phyloP scores from a whole-genome alignment of 2,113 vertebrate genomes.

The Sapajus apella region DNA sequence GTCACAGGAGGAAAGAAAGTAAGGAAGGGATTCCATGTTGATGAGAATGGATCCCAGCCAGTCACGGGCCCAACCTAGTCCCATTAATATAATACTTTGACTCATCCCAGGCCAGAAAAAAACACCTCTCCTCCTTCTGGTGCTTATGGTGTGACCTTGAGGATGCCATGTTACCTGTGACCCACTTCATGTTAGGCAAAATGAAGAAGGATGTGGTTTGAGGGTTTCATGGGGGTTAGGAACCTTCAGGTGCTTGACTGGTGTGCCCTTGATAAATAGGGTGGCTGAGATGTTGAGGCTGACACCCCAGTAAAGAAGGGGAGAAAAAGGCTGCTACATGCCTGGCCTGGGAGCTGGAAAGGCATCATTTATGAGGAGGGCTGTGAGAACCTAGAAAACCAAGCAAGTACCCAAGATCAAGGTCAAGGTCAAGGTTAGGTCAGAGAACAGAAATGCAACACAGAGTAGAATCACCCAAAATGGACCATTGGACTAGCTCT shows the following conservation, averaged over 20 bases:
- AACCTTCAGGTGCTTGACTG: neutral
- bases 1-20: neutral
- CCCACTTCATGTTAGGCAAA: neutral
- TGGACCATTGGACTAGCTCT: neutral
- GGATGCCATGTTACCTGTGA: neutral
- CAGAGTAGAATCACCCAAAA: neutral
- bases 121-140: neutral
- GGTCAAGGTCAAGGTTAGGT: neutral
- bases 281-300: neutral
- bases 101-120: neutral
- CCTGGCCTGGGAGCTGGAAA: neutral
- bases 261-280: neutral
- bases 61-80: neutral
- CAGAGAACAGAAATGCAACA: neutral
- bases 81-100: neutral
- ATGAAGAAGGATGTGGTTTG: neutral
- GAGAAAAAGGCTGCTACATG: neutral
- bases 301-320: neutral
- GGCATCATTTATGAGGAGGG: neutral
- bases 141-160: neutral
- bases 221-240: neutral
- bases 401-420: neutral
- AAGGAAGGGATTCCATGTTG: neutral
- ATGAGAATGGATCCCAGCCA: neutral
- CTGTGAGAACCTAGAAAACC: neutral